phyloP scores from a whole-genome alignment of 2,797 vertebrate genomes.

The Benthosema pterotum region DNA sequence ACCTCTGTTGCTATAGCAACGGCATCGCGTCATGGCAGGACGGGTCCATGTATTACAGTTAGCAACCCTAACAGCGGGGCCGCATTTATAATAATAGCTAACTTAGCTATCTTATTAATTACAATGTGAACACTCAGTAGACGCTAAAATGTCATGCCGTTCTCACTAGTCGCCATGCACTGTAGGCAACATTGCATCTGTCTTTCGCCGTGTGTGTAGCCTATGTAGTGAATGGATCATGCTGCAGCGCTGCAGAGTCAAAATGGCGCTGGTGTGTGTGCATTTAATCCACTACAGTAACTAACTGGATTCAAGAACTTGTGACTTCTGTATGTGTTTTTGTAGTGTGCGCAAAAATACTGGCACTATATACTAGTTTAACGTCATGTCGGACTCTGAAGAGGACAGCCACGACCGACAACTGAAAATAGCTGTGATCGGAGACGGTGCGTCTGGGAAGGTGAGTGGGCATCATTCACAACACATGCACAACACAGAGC shows the following conservation, averaged over 20 bases:
- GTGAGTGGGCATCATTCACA: constrained; percentile 77
- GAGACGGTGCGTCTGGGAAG: constrained; percentile 98
- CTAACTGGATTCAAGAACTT: constrained; percentile 16
- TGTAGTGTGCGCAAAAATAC: background rate
- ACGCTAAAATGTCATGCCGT: background rate
- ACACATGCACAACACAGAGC: too few species aligned
- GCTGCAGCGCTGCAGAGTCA: constrained; percentile 52
- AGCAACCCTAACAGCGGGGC: background rate
- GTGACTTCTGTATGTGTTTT: background rate
- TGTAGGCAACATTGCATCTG: background rate
- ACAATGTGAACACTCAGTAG: background rate
- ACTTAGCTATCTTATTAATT: constrained; percentile 1
- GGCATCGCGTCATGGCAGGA: constrained; percentile 72
- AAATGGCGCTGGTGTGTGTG: constrained; percentile 83
- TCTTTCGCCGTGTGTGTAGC: too few species aligned
- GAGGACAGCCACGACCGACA: constrained; percentile 93
- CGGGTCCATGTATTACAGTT: constrained; percentile 56
- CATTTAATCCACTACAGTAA: constrained; percentile 72
- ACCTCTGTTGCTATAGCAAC: constrained; percentile 70
- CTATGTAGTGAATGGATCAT: constrained; percentile 23
- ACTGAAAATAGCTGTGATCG: constrained; percentile 93
- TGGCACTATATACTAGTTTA: constrained; percentile 10
- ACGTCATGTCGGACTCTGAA: constrained; percentile 94
- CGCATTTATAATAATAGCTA: constrained; percentile 35
- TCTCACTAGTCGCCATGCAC: background rate